phyloP scores from a whole-genome alignment of 2,113 vertebrate species.

The Sinocyclocheilus grahami region DNA sequence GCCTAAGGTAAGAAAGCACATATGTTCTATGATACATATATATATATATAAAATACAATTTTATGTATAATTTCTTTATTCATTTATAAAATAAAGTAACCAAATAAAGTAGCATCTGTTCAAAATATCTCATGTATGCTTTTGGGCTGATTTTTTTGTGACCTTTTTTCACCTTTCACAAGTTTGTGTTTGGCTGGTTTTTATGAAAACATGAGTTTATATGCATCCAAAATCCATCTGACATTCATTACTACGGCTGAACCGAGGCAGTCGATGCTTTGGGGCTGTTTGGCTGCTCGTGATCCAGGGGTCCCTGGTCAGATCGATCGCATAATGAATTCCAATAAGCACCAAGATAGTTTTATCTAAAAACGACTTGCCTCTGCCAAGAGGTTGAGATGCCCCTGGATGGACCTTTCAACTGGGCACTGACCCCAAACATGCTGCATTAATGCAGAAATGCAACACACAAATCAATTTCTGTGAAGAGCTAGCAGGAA shows the following conservation, averaged over 20 bases:
- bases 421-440: conserved; percentile 20
- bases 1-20: not conserved
- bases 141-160: not conserved
- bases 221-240: not conserved
- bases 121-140: too few species aligned
- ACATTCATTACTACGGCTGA: not conserved
- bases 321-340: conserved; percentile 36
- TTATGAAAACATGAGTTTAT: not conserved
- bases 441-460: not conserved
- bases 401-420: conserved; percentile 21
- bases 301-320: not conserved
- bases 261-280: not conserved
- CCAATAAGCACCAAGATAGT: conserved; percentile 21
- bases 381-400: conserved; percentile 33
- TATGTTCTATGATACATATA: not conserved
- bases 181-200: not conserved
- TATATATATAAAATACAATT: too few species aligned
- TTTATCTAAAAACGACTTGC: conserved; percentile 18
- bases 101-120: not conserved
- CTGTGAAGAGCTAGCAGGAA: not conserved
- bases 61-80: too few species aligned
- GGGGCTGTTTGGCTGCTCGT: not conserved
- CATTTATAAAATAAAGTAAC: not conserved
- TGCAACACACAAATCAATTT: conserved; percentile 19
- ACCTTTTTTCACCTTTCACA: not conserved